Base-by-base conservation (phyloP, 2,888 invertebrate genomes). In the Oscheius onirici region DNA sequence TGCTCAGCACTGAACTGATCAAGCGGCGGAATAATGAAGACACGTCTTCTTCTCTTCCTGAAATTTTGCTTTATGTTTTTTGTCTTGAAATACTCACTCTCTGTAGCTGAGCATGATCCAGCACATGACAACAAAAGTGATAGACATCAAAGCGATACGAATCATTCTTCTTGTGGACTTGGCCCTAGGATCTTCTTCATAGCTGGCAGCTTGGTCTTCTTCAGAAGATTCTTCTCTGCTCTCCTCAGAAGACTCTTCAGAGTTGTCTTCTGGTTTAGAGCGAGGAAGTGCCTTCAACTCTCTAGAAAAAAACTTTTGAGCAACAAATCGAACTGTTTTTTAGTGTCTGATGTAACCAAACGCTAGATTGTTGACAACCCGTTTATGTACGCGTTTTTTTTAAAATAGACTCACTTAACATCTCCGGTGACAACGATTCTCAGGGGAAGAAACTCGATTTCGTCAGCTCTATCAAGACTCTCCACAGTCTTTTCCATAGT, bases 391-490 rank as follows among this genome's bases (percentile, higher is more conserved):
- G 43, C 13, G 13, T 52, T 5, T 22, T 5, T 24, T 52, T 52
- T 5, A 5, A 22, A 17, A 20, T 52, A 13, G 5, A 3, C 28
- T 49, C 49, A 49, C 49, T 49, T 26, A 46, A 24, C 17, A n/a
- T 66, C 54, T 6, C 41, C 52, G n/a, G 66, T 52, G 13, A 66
- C 66, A 17, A 52, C 55, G 22, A 66, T 52, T 15, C 43, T 66
- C 20, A 66, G 11, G 6, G 63, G 63, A 46, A 63, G 10, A 28
- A 28, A 28, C 8, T 46, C 26, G 22, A 63, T 63, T 20, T 63
- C 63, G 8, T 63, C 28, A 49, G 49, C 34, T 11, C 40, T 5
- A 6, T 40, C 40, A 17, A 40, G 43, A 41, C 6, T 41, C 8
- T 34, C 34, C 3, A 34, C 8, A 8, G 34, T 8, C 34, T 34